Conservation (phyloP, 2,888 invertebrate genomes). For the Drosophila hawaiiensis region DNA sequence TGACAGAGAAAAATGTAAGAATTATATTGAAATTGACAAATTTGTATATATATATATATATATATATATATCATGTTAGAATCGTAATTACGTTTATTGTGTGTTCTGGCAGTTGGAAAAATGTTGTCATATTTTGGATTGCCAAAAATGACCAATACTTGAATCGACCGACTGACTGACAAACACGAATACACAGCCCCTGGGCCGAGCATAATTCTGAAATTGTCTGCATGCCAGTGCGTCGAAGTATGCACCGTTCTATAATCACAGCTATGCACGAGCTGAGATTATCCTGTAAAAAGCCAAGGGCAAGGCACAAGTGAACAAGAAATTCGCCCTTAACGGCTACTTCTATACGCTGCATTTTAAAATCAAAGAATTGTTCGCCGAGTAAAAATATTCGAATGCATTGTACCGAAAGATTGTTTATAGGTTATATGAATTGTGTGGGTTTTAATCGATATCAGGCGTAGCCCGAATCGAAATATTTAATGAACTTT, state of each 20-base stretch:
- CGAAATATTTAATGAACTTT: not conserved
- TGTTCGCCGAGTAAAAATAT: not conserved
- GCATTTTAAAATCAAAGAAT: not conserved
- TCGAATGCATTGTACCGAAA: not conserved
- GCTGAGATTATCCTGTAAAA: slow-evolving; percentile 48
- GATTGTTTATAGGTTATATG: not conserved
- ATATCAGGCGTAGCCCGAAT: not conserved
- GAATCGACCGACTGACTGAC: slow-evolving; percentile 19
- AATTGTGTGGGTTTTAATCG: not conserved
- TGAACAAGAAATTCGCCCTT: slow-evolving; percentile 6
- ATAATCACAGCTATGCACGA: slow-evolving; percentile 60
- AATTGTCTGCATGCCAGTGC: slow-evolving; percentile 63
- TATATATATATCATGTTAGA: slow-evolving; percentile 17
- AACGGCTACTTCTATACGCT: slow-evolving; percentile 1
- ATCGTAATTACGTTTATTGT: slow-evolving; percentile 75
- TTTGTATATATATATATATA: slow-evolving; percentile 21
- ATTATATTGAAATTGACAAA: slow-evolving; percentile 36
- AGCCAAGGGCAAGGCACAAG: slow-evolving; percentile 8
- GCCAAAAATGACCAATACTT: slow-evolving; percentile 26
- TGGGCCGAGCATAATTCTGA: slow-evolving; percentile 44
- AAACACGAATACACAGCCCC: slow-evolving; percentile 8
- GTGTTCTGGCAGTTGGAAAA: slow-evolving; percentile 36
- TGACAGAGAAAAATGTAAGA: slow-evolving; percentile 12
- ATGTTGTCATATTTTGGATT: slow-evolving; percentile 41
- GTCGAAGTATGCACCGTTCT: slow-evolving; percentile 59